Base-by-base conservation (phyloP, 92 coral and sea anemone species). In the Parazoanthus darwini region DNA sequence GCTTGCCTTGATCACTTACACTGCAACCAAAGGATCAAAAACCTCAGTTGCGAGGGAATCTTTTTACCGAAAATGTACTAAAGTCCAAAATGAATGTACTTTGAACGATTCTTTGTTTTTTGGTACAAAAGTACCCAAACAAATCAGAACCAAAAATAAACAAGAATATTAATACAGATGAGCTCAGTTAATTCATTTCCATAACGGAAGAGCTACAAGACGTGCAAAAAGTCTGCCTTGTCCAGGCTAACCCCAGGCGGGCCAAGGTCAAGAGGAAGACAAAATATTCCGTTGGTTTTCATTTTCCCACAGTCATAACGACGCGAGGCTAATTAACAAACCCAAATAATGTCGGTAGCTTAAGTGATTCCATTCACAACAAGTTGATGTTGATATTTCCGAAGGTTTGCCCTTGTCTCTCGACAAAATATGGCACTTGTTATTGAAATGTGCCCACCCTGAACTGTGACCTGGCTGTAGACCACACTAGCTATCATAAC, bases 201-300 rank as follows among this genome's bases (percentile, higher is more conserved):
- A 16, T 22, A 79, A 4, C 23, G 66, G 39, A 44, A 79, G 66
- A 79, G 39, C 10, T 4, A 50, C 35, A 79, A 79, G 15, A n/a
- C 11, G n/a, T 79, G 22, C 3, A 51, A 26, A 29, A 11, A 7
- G 15, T 79, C 15, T 44, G 8, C 37, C 43, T 78, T 43, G 35
- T 44, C 22, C 10, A 8, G 38, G 22, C 37, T 79, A 39, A 23
- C 39, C 37, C n/a, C n/a, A n/a, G n/a, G n/a, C n/a, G 33, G 33
- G 33, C 66, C 82, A 79, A 79, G 82, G 82, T 79, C 39, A 79
- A 42, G 65, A 79, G 65, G 67, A 79, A 79, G 82, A 46, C 51
- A 76, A 38, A 20, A 39, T 18, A 37, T 39, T 76, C 33, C 1
- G 25, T 10, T 54, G 22, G 70, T 63, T 63, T 22, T 20, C 8